Evolutionary conservation across 2,113 vertebrate genomes (phyloP), one percentile per base, ranked within the genome.

Genomic region (Brevimyrus niger): DNA sequence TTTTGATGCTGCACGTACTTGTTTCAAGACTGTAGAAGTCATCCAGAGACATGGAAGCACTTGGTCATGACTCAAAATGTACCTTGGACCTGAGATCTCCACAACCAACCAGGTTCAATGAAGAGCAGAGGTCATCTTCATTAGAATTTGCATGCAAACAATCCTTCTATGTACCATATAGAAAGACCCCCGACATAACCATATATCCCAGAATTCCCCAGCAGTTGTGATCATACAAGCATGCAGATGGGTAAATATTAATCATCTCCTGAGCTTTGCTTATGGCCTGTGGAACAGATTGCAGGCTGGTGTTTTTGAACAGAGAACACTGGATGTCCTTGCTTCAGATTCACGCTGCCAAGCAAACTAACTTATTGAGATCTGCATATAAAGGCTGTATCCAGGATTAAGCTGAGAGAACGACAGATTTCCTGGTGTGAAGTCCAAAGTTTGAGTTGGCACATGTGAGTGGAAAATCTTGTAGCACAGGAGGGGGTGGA

Each of bases 171-270:
- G 17, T 38, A 8, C 55, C 55, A 55, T n/a, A 61, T 31, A 87
- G 51, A 23, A 65, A 23, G 35, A 50, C 21, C 35, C 87, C 87
- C 87, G 44, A 47, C 9, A 27, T 19, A 87, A 42, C 35, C 51
- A 23, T 42, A 44, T 21, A 42, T 86, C 53, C 31, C 53, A 61
- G 86, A 87, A 87, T 58, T 61, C 86, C 35, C 27, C 44, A 31
- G 50, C 35, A 61, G 31, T 27, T 38, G 31, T 87, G 51, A 31
- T 58, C 31, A 35, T 7, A 58, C 48, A 53, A 55, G 86, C 35
- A 87, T 58, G 86, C 35, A 58, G 86, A 87, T 35, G 86, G 86
- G 53, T 58, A 61, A 87, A 61, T n/a, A 55, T 58, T 87, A 55
- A 44, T 51, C 31, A 8, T 38, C 86, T 87, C 86, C 50, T 76